Evolutionary conservation across 2,113 vertebrate genomes (phyloP).

Genomic region (Scytalopus superciliaris): DNA sequence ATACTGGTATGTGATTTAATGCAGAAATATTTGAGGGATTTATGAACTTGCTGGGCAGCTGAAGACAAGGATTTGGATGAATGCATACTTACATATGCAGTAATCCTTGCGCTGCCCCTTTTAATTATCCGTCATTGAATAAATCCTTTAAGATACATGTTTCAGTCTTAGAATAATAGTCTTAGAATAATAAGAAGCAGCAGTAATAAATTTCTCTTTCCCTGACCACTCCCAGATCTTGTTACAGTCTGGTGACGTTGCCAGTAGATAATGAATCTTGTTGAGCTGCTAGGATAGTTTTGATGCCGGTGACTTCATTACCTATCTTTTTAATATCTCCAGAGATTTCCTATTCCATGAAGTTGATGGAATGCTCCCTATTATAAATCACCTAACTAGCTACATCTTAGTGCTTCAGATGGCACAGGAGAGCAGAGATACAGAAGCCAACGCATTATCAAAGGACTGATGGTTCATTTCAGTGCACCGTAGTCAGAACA

Average conservation of each 20-base stretch:
- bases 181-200: not conserved
- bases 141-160: not conserved
- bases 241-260: not conserved
- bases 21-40: conserved; percentile 7
- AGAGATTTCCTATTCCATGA: not conserved
- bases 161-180: not conserved
- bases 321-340: not conserved
- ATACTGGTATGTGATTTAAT: not conserved
- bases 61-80: not conserved
- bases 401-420: not conserved
- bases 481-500: not conserved
- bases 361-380: not conserved
- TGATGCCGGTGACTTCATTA: not conserved
- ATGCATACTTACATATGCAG: not conserved
- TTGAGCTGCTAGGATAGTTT: not conserved
- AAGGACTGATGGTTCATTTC: not conserved
- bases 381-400: not conserved
- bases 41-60: not conserved
- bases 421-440: not conserved
- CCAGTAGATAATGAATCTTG: not conserved
- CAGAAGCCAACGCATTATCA: not conserved
- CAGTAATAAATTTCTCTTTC: not conserved
- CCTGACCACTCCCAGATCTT: not conserved
- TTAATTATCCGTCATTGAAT: not conserved
- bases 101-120: not conserved